These are phyloP conservation scores for Cydia fagiglandana DNA, from an alignment of 1,140 invertebrate genomes.

Conservation along the genomic window DNA sequence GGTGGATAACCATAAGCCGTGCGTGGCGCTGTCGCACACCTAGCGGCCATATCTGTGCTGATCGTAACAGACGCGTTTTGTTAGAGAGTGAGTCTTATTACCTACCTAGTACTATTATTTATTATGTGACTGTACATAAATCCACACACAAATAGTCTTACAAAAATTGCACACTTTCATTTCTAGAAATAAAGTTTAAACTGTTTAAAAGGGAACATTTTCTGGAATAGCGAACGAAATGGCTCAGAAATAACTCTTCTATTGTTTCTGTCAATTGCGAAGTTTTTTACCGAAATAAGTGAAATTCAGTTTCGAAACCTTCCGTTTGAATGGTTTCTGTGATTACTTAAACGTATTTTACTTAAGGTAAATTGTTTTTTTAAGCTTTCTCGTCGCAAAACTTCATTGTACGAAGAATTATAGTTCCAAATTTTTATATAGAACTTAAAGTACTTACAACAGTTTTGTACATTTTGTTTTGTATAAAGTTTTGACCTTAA, in stretches of 20 bases:
- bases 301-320: neutral
- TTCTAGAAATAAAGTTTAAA: neutral
- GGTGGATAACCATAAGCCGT: no score
- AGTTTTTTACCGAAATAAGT: neutral
- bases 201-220: neutral
- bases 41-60: no score
- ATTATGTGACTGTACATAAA: no score
- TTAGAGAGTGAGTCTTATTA: no score
- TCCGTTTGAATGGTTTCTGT: neutral
- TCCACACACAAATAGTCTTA: no score
- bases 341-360: neutral
- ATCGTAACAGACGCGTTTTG: no score
- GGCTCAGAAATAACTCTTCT: constrained; percentile 1
- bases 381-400: constrained; percentile 5
- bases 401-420: neutral
- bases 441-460: neutral
- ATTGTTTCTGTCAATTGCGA: neutral
- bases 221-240: neutral
- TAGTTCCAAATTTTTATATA: neutral
- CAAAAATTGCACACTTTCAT: neutral
- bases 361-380: neutral
- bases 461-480: constrained; percentile 1
- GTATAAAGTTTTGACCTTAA: no score
- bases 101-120: no score
- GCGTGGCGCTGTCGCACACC: no score